phyloP scores from a whole-genome alignment of 2,113 vertebrate genomes.

The Polypterus senegalus region DNA sequence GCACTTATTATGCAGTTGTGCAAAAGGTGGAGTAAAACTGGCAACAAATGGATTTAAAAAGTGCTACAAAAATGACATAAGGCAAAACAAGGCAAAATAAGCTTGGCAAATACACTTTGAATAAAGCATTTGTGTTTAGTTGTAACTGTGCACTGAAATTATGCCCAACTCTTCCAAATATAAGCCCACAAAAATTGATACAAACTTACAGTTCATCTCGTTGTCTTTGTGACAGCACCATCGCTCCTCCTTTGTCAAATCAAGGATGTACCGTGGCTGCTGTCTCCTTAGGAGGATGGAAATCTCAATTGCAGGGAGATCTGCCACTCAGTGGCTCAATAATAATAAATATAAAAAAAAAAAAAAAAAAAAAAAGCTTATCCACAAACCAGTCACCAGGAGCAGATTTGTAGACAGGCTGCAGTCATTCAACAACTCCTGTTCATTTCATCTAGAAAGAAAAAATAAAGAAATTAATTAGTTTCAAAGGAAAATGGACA shows the following conservation, averaged over 20 bases:
- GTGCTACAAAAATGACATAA: too few relatives aligned
- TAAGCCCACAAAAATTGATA: neutral
- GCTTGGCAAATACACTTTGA: too few relatives aligned
- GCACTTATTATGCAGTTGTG: too few relatives aligned
- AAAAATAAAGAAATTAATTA: constrained; percentile 13
- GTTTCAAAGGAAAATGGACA: too few relatives aligned
- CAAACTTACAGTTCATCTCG: constrained; percentile 93
- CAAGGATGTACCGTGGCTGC: constrained; percentile 51
- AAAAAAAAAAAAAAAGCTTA: constrained; percentile 39
- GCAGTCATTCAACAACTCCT: constrained; percentile 66
- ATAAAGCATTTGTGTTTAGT: too few relatives aligned
- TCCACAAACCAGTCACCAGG: constrained; percentile 38
- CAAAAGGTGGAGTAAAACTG: too few relatives aligned
- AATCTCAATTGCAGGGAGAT: constrained; percentile 45
- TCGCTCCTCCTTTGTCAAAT: constrained; percentile 55
- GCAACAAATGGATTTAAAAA: too few relatives aligned
- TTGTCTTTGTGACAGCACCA: constrained; percentile 99
- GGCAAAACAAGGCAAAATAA: too few relatives aligned
- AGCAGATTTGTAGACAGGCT: constrained; percentile 45
- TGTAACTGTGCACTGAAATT: too few relatives aligned
- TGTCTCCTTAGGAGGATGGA: constrained; percentile 53
- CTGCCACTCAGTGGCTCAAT: constrained; percentile 47
- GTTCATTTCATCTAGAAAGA: constrained; percentile 77
- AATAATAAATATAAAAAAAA: constrained; percentile 17
- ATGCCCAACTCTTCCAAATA: too few relatives aligned